Conservation (phyloP, 2,797 vertebrate species). For the Lepilemur septentrionalis region DNA sequence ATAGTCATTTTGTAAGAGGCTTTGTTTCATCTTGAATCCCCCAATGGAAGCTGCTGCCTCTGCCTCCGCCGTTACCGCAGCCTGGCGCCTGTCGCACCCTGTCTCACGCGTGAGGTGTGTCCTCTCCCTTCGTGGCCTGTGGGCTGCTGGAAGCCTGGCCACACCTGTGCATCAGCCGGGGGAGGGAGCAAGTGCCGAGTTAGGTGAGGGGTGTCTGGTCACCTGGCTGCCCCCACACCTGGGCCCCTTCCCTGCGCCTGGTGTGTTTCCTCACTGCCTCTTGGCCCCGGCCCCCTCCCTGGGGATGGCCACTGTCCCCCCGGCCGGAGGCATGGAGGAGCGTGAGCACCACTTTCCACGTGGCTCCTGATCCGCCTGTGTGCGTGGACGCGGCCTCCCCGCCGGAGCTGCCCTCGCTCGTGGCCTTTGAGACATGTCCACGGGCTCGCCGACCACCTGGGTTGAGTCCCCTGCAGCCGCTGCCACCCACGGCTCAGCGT, state of each 20-base stretch:
- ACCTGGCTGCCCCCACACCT: neutral
- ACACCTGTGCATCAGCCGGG: fast-evolving
- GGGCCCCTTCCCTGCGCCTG: neutral
- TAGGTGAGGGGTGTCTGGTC: neutral
- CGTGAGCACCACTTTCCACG: fast-evolving
- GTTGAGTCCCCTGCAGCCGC: neutral
- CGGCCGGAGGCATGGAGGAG: fast-evolving
- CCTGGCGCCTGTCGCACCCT: fast-evolving
- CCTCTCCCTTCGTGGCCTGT: neutral
- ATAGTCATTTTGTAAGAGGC: fast-evolving
- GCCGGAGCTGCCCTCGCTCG: neutral
- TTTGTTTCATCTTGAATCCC: neutral
- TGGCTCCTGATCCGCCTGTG: fast-evolving
- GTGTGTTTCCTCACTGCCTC: neutral
- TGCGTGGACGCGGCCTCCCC: neutral
- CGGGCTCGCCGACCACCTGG: neutral
- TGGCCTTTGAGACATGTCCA: neutral
- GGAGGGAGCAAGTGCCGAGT: neutral
- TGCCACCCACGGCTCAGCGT: neutral
- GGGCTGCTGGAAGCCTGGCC: neutral
- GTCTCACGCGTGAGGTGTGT: fast-evolving
- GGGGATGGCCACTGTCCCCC: neutral
- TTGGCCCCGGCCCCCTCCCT: neutral
- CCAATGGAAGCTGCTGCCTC: fast-evolving
- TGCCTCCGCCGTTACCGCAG: fast-evolving